These are phyloP conservation scores for Trilocha varians DNA, from an alignment of 2,888 invertebrate species.

Conservation along the genomic window DNA sequence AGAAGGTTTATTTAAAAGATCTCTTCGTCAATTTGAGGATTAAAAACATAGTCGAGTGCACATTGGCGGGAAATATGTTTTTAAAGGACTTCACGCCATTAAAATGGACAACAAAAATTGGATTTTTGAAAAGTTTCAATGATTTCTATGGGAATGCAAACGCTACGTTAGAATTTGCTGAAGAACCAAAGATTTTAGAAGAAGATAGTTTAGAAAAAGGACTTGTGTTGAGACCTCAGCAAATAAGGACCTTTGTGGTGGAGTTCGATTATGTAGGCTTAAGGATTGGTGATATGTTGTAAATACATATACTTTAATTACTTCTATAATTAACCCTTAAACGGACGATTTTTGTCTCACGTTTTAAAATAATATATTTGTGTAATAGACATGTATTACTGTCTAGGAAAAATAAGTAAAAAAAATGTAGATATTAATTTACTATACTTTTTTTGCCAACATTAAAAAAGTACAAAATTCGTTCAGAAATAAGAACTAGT, in stretches of 20 bases:
- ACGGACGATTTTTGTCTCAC: too few relatives aligned
- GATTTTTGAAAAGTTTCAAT: slow-evolving; percentile 36
- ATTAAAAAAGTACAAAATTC: too few relatives aligned
- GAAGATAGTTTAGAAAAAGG: slow-evolving; percentile 26
- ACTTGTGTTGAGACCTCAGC: slow-evolving; percentile 77
- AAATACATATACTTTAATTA: neutral
- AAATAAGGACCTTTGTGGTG: slow-evolving; percentile 80
- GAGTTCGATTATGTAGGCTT: slow-evolving; percentile 5
- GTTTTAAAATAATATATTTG: too few relatives aligned
- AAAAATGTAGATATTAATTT: too few relatives aligned
- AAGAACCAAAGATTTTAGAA: slow-evolving; percentile 10
- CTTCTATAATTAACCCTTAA: too few relatives aligned
- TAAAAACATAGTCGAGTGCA: neutral
- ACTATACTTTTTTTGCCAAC: too few relatives aligned
- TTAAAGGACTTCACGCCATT: slow-evolving; percentile 66
- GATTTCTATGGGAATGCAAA: slow-evolving; percentile 26
- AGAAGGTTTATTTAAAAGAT: slow-evolving; percentile 68
- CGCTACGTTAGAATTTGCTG: slow-evolving; percentile 15
- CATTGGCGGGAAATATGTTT: slow-evolving; percentile 36
- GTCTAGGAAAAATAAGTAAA: too few relatives aligned
- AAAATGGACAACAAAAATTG: slow-evolving; percentile 55
- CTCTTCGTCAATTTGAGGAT: slow-evolving; percentile 74
- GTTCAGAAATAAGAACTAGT: too few relatives aligned
- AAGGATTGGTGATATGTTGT: slow-evolving; percentile 4
- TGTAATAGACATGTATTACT: too few relatives aligned